Evolutionary conservation across 2,113 vertebrate species (phyloP), one percentile per base, ranked within the genome.

Genomic region (Acrocephalus arundinaceus): DNA sequence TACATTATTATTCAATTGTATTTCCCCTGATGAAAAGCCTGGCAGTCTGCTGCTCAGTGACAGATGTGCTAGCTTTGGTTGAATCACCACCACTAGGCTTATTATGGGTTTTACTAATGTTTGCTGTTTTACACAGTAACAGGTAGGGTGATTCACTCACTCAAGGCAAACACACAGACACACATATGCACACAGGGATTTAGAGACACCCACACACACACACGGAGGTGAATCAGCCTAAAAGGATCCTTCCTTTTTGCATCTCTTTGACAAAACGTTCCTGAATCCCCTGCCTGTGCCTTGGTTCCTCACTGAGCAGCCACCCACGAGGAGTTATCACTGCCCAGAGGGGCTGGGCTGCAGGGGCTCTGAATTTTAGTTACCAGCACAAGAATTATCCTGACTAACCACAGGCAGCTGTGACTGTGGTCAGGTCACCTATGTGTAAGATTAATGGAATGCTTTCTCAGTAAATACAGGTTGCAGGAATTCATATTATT

Each of bases 41-140:
- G 97, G 97, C 97, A 96, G 96, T 41, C 82, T 96, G 94, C 93
- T 98, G 93, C 89, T 97, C 73, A 7, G 86, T 98, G 97, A 98
- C 98, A 98, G 98, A 98, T 98, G 98, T 94, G 92, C 96, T 95
- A 93, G 95, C 88, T 98, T 96, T 97, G 97, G 97, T 98, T 98
- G 97, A 98, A 97, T 98, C 94, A 91, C 97, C 97, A 96, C 92
- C 96, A 96, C 97, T 68, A 97, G 97, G 87, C 81, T 37, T 97
- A 97, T 98, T 98, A 98, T 97, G 96, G 95, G 95, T 97, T 98
- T 97, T 97, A 97, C 97, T 98, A 98, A 98, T 97, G 97, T 97
- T 97, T 98, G 95, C 95, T 97, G 97, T 78, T 98, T 97, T 97
- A 96, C 81, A 94, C 89, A 96, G 15, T 93, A 97, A 80, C 97